A percentile compares a stretch with the other conserved stretches of the same genome.
phyloP scores from a whole-genome alignment of 2,113 vertebrate genomes.

The Sciurus niger region DNA sequence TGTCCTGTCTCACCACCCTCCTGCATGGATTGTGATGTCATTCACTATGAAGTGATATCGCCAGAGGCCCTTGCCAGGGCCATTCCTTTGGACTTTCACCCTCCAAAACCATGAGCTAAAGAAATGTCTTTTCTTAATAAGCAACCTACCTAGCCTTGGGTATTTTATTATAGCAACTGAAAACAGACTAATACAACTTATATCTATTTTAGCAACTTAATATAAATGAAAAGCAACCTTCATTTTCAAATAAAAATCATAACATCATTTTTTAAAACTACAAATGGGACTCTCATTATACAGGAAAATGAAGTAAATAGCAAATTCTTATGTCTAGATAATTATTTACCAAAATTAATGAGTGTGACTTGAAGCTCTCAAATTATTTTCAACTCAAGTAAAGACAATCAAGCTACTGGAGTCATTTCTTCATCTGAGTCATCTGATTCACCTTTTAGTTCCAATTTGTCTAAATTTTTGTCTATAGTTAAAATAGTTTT shows the following conservation, averaged over 20 bases:
- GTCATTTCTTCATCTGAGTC: constrained; percentile 81
- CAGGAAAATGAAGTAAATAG: not conserved
- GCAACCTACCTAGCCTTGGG: not conserved
- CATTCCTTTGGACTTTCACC: not conserved
- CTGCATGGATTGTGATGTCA: no score
- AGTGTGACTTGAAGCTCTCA: not conserved
- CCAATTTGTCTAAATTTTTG: constrained; percentile 61
- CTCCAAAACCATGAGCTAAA: not conserved
- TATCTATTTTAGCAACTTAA: constrained; percentile 24
- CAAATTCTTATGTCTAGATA: not conserved
- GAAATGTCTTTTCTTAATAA: not conserved
- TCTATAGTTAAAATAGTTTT: constrained; percentile 77
- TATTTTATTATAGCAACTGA: not conserved
- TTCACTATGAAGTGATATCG: no score
- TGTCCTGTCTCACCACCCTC: not conserved
- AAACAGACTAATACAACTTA: not conserved
- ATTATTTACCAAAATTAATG: not conserved
- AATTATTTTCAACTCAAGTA: not conserved
- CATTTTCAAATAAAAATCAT: constrained; percentile 51
- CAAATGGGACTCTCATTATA: constrained; percentile 5
- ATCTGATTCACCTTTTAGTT: constrained; percentile 73
- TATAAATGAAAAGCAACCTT: constrained; percentile 48
- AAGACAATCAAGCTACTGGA: constrained; percentile 45
- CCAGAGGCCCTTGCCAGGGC: not conserved
- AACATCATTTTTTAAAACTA: constrained; percentile 32